Evolutionary conservation across 2,797 vertebrate species (phyloP).

Genomic region (Microctenopoma steveboyesi): DNA sequence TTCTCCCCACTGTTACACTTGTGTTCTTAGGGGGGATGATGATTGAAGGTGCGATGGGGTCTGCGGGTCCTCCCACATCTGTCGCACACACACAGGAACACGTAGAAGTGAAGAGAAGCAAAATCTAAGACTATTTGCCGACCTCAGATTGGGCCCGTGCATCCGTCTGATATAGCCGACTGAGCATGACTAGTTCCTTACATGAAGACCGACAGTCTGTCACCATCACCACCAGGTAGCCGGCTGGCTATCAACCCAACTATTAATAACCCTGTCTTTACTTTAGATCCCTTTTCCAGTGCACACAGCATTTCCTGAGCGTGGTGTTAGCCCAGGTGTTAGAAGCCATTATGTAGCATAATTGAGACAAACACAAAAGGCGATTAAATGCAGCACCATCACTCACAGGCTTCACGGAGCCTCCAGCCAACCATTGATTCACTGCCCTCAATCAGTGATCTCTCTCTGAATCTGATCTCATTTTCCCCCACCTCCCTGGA

Average conservation of each 20-base stretch:
- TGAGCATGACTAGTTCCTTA: constrained; percentile 39
- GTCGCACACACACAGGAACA: constrained; percentile 33
- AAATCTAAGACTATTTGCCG: constrained; percentile 42
- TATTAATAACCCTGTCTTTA: constrained; percentile 77
- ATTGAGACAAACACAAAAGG: constrained; percentile 85
- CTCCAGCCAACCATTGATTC: constrained; percentile 83
- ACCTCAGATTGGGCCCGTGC: constrained; percentile 39
- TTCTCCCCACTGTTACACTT: constrained; percentile 92
- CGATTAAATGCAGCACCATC: constrained; percentile 84
- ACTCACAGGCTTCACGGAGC: constrained; percentile 77
- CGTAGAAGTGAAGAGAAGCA: constrained; percentile 30
- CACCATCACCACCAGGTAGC: constrained; percentile 53
- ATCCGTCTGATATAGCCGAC: constrained; percentile 38
- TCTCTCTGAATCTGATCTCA: constrained; percentile 82
- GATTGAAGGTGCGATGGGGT: constrained; percentile 95
- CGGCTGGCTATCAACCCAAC: constrained; percentile 49
- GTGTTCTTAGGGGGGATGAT: constrained; percentile 95
- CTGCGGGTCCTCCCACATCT: constrained; percentile 94
- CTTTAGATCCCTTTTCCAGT: constrained; percentile 60
- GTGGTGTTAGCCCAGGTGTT: constrained; percentile 79
- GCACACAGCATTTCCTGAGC: constrained; percentile 69
- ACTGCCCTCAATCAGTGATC: constrained; percentile 86
- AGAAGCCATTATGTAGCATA: constrained; percentile 83
- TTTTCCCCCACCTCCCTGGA: constrained; percentile 64
- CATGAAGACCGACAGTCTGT: constrained; percentile 60